These are phyloP conservation scores for Nipponacmea schrenckii DNA, from an alignment of 2,888 invertebrate species.

Conservation along the genomic window DNA sequence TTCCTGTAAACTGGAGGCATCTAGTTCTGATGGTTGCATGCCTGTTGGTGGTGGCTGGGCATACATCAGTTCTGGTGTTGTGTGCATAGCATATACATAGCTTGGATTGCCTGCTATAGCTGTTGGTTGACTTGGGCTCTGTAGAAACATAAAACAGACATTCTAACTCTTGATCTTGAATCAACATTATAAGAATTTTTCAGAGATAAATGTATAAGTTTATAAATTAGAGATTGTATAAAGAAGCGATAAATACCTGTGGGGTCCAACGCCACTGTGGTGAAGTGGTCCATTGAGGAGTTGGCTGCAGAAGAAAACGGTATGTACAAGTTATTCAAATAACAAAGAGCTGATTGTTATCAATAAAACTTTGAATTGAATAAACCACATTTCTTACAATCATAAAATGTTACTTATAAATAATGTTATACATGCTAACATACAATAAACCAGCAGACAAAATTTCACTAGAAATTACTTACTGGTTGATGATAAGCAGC, in stretches of 20 bases:
- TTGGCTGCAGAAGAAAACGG: slow-evolving; percentile 40
- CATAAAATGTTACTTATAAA: too few species aligned
- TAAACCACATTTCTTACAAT: slow-evolving; percentile 5
- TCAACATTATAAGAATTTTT: too few species aligned
- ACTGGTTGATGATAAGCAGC: neutral
- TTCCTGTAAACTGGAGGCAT: slow-evolving; percentile 44
- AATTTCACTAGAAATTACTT: neutral
- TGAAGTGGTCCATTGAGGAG: slow-evolving; percentile 52
- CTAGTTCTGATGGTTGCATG: slow-evolving; percentile 50
- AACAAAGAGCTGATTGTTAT: too few species aligned
- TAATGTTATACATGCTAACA: neutral
- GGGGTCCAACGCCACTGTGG: slow-evolving; percentile 56
- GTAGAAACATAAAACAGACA: slow-evolving; percentile 22
- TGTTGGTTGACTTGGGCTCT: slow-evolving; percentile 54
- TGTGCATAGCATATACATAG: slow-evolving; percentile 51
- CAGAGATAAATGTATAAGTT: neutral
- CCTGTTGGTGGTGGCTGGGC: slow-evolving; percentile 55
- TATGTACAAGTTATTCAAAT: too few species aligned
- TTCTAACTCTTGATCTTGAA: too few species aligned
- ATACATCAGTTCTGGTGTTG: slow-evolving; percentile 61
- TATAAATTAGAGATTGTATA: slow-evolving; percentile 8
- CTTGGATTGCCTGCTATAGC: slow-evolving; percentile 49
- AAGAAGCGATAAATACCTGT: slow-evolving; percentile 40
- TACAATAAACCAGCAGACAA: neutral
- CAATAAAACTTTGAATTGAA: too few species aligned